Evolutionary conservation across 2,113 vertebrate species (phyloP).

Genomic region (Atlantisia rogersi): DNA sequence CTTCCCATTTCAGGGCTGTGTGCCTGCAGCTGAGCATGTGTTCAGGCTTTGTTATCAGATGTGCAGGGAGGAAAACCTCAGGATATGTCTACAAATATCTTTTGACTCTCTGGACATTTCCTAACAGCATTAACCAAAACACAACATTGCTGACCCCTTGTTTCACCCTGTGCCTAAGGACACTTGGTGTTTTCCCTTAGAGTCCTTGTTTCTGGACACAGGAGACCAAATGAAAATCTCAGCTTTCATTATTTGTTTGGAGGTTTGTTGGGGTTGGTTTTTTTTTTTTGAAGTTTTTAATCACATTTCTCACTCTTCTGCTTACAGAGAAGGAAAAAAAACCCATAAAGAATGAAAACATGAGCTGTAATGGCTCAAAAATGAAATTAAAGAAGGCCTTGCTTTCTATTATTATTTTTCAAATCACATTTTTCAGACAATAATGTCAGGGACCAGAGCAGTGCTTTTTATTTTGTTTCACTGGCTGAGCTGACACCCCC

Average conservation of each 20-base stretch:
- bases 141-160: not conserved
- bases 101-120: not conserved
- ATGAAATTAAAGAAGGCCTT: not conserved
- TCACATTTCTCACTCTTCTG: slow-evolving; percentile 32
- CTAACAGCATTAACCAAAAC: not conserved
- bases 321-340: not conserved
- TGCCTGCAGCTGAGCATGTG: not conserved
- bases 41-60: not conserved
- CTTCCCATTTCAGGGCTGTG: not conserved
- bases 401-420: slow-evolving; percentile 21
- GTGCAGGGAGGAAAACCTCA: not conserved
- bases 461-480: not conserved
- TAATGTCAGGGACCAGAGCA: not conserved
- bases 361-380: slow-evolving; percentile 1
- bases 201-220: not conserved
- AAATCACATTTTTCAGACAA: not conserved
- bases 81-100: not conserved
- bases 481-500: not conserved
- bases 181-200: not conserved
- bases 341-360: not conserved
- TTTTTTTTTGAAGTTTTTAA: slow-evolving; percentile 27
- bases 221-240: not conserved
- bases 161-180: not conserved
- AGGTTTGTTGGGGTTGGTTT: too few species aligned
- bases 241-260: slow-evolving; percentile 17